Percentiles rank a stretch among this genome's conserved stretches.
Conservation (phyloP, 1,140 invertebrate genomes). For the Neodiprion virginianus region DNA sequence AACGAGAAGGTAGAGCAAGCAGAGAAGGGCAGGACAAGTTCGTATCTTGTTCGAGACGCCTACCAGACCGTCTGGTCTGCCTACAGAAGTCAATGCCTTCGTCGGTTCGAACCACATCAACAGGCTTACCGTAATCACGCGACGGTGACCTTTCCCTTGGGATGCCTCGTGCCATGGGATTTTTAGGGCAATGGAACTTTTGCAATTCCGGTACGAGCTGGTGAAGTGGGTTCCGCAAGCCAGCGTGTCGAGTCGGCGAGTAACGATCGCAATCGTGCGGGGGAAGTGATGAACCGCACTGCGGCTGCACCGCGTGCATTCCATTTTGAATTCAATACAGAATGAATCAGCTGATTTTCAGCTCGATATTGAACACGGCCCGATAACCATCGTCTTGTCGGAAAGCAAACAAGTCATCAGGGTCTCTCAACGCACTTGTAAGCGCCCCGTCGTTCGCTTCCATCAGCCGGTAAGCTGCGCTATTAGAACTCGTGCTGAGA, state of each 20-base stretch:
- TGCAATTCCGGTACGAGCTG: too few species aligned
- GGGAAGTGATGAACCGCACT: not conserved
- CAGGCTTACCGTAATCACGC: too few species aligned
- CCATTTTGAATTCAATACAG: constrained; percentile 1
- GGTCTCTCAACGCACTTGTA: not conserved
- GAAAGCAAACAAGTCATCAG: constrained; percentile 7
- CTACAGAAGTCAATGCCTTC: constrained; percentile 13
- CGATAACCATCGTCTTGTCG: not conserved
- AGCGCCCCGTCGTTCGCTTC: not conserved
- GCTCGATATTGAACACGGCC: not conserved
- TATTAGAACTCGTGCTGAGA: too few species aligned
- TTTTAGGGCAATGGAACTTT: too few species aligned
- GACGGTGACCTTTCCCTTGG: too few species aligned
- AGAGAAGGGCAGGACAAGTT: not conserved
- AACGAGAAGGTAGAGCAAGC: too few species aligned
- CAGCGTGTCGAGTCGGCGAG: too few species aligned
- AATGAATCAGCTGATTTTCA: constrained; percentile 5
- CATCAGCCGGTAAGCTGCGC: too few species aligned
- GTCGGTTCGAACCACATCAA: not conserved
- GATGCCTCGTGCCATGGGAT: too few species aligned
- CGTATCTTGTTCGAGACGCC: not conserved
- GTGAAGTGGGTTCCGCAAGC: too few species aligned
- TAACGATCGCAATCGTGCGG: not conserved
- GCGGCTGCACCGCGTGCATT: constrained; percentile 1
- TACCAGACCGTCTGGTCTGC: constrained; percentile 13